These are phyloP conservation scores for Nomada fabriciana DNA, from an alignment of 2,888 invertebrate genomes.

Conservation along the genomic window DNA sequence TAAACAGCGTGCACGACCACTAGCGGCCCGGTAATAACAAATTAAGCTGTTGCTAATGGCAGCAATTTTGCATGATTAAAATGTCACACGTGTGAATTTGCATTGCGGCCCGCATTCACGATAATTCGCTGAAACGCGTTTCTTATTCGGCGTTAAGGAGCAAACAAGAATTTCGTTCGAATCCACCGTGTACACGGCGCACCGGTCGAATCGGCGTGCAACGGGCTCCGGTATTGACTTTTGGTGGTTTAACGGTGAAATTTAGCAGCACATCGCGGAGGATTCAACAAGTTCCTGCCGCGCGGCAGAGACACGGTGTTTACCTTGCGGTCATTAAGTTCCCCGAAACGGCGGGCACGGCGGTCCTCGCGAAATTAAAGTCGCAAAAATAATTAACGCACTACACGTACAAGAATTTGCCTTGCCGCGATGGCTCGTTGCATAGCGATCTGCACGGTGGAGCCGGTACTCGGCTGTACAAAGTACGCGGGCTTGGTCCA, in stretches of 20 bases:
- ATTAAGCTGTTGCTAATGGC: slow-evolving; percentile 34
- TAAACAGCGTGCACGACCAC: slow-evolving; percentile 15
- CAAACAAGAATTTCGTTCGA: too few species aligned
- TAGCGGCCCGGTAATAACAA: slow-evolving; percentile 30
- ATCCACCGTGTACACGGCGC: too few species aligned
- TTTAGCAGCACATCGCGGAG: too few species aligned
- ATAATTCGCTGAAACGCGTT: not conserved
- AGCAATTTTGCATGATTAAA: slow-evolving; percentile 41
- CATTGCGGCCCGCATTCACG: slow-evolving; percentile 1
- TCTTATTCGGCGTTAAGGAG: not conserved
- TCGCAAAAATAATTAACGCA: slow-evolving; percentile 61
- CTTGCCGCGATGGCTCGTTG: slow-evolving; percentile 41
- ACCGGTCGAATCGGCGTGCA: too few species aligned
- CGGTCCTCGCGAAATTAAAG: not conserved
- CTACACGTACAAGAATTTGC: slow-evolving; percentile 61
- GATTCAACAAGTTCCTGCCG: too few species aligned
- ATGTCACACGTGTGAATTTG: not conserved
- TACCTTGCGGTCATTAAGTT: slow-evolving; percentile 10
- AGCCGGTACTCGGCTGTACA: slow-evolving; percentile 49
- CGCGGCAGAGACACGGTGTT: not conserved
- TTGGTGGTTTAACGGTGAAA: too few species aligned
- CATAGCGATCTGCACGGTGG: slow-evolving; percentile 44
- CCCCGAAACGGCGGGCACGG: slow-evolving; percentile 30
- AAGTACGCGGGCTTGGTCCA: slow-evolving; percentile 59
- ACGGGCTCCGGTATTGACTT: too few species aligned